Base-by-base conservation (phyloP, 2,113 vertebrate genomes). In the Galbula dea region DNA sequence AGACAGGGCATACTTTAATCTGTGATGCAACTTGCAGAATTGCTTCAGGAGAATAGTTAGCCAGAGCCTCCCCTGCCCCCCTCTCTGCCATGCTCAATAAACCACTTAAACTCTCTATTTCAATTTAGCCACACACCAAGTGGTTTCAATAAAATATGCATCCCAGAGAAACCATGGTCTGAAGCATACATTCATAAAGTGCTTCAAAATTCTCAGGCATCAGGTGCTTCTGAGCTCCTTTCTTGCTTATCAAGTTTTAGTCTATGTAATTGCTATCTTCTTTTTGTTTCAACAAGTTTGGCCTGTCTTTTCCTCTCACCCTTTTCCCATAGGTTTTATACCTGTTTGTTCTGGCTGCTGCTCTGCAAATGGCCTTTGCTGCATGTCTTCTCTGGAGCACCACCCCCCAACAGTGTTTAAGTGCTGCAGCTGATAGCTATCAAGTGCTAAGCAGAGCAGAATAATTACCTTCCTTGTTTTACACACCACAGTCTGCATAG, bases 391-490 rank as follows among this genome's bases (percentile, higher is more conserved):
- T 52, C 65, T 65, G 51, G 9, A 74, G 43, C 48, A 22, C 45
- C 32, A 12, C 3, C 30, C 83, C 86, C 77, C 73, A 32, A 11
- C 73, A 58, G 32, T 1, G 5, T 48, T 57, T 12, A 55, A 85
- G 84, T 6, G 86, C 78, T 59, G 69, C 89, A 87, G 87, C 91
- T 79, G 81, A 89, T 84, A 82, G 83, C 89, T 59, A 71, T 87
- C 84, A 13, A 88, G 71, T 36, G 84, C 91, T 85, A 89, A 94
- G 89, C 95, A 79, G 89, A 94, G 96, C 93, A 94, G 94, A 94
- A 96, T 94, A 91, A 96, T 95, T 87, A 86, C 87, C 48, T 77
- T 77, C 39, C 67, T 61, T 96, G 93, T 92, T 92, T 89, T 85
- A 94, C 87, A 86, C 90, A 66, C 78, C 13, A 1, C 1, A 37